Evolutionary conservation across 1,140 invertebrate species (phyloP).

Genomic region (Ladona fulva): DNA sequence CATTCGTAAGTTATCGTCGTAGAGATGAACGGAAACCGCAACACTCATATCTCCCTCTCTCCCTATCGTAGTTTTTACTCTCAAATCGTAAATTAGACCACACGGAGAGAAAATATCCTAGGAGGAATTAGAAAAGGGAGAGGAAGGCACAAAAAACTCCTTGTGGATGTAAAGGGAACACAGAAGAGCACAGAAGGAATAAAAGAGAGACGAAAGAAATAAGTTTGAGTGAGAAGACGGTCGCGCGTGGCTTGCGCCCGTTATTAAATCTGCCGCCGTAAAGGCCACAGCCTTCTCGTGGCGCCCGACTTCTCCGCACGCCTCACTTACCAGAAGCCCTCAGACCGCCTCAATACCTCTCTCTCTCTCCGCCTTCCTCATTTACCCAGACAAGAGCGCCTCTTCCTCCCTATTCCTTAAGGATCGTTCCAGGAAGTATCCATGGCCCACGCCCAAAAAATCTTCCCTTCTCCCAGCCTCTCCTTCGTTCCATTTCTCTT

Average conservation of each 20-base stretch:
- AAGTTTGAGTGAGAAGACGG: neutral
- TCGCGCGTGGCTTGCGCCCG: neutral
- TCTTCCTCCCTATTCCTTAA: too few relatives aligned
- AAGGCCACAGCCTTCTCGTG: neutral
- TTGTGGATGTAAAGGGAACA: neutral
- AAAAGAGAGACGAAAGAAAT: neutral
- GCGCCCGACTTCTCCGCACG: neutral
- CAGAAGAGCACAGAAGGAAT: conserved; percentile 14
- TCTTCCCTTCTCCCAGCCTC: conserved; percentile 14
- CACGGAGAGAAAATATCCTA: neutral
- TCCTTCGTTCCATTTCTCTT: neutral
- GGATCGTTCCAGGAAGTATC: too few relatives aligned
- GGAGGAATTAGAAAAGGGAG: conserved; percentile 12
- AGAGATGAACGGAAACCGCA: too few relatives aligned
- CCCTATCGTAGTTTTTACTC: neutral
- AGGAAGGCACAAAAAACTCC: conserved; percentile 5
- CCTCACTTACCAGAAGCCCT: conserved; percentile 7
- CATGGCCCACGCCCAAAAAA: too few relatives aligned
- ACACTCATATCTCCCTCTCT: neutral
- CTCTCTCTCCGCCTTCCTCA: neutral
- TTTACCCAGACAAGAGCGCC: neutral
- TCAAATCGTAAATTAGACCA: neutral
- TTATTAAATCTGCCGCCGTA: neutral
- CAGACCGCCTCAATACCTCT: neutral
- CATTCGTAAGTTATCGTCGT: too few relatives aligned